Evolutionary conservation across 2,113 vertebrate species (phyloP), one percentile per base, ranked within the genome.

Genomic region (Marcusenius ussheri): DNA sequence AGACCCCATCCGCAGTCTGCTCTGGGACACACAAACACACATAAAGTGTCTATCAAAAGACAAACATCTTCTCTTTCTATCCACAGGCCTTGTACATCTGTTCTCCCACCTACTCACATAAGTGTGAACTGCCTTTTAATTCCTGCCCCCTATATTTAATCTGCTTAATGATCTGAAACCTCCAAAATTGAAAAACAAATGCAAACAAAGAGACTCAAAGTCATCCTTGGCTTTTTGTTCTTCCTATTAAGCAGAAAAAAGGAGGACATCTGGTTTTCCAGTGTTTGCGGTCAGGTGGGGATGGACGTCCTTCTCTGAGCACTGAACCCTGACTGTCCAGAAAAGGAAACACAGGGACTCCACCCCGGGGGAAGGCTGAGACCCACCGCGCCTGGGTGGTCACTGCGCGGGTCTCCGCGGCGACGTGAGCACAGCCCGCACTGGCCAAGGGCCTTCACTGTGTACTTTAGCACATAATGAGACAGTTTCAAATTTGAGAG

Each of bases 401-500:
- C 39, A 84, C 21, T 11, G 83, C 83, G 9, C 39, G 35, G 35
- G 74, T 80, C 45, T 84, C 83, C 4, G 45, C 47, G 83, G 19
- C 45, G 11, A 84, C 19, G 42, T 84, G 83, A 46, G 45, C 39
- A 27, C 10, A 3, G 19, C 17, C 42, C 42, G 3, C 7, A 1
- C 42, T 46, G 42, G 39, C 21, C 42, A 5, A 84, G 7, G 45
- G 80, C 27, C 49, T 51, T 47, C 11, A 53, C n/a, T 17, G 24
- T 50, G 39, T 47, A 84, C 24, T 45, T 45, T 47, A 47, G 85
- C 85, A 87, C 85, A 35, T 56, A 87, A 87, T 31, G 85, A 87
- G 49, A 87, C 85, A 87, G 85, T 87, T 50, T 53, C 46, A 87
- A 27, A 53, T 53, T 53, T 51, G 85, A 70, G 85, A 87, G 50